Conservation (phyloP, 1,140 invertebrate species). For the Penaeus indicus region DNA sequence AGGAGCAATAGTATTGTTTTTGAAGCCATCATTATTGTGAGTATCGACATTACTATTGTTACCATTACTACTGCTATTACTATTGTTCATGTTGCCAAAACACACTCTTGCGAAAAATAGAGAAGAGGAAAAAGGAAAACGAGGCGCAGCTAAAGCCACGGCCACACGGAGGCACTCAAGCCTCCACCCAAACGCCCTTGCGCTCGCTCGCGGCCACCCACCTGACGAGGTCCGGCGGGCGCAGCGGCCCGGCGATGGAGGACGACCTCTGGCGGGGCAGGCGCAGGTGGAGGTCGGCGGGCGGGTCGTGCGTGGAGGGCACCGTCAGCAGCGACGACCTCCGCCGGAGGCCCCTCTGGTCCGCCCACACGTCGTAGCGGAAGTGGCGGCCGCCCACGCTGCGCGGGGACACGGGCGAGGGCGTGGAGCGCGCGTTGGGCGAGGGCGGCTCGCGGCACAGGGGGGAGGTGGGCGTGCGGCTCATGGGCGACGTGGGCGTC, state of each 20-base stretch:
- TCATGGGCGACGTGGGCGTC: conserved; percentile 45
- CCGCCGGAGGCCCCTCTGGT: conserved; percentile 45
- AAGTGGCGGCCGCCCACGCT: conserved; percentile 48
- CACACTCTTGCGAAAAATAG: too few species aligned
- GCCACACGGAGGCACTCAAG: too few species aligned
- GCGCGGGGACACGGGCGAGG: conserved; percentile 51
- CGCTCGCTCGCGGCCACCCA: not conserved
- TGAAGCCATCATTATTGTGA: too few species aligned
- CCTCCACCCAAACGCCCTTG: too few species aligned
- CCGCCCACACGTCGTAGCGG: conserved; percentile 51
- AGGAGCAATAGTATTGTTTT: too few species aligned
- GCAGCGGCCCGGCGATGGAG: conserved; percentile 50
- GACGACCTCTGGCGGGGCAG: conserved; percentile 50
- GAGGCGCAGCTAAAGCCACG: too few species aligned
- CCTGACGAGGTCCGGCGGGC: conserved; percentile 54
- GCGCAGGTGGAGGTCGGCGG: conserved; percentile 48
- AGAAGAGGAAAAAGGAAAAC: too few species aligned
- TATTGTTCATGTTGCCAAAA: too few species aligned
- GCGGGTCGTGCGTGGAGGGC: conserved; percentile 55
- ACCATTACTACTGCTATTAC: too few species aligned
- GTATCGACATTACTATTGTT: too few species aligned
- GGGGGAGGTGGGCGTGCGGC: conserved; percentile 51
- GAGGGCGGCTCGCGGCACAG: conserved; percentile 50
- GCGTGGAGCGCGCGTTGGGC: conserved; percentile 49
- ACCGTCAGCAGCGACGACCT: conserved; percentile 54